Conservation (phyloP, 92 coral and sea anemone species). For the Porites divaricata region DNA sequence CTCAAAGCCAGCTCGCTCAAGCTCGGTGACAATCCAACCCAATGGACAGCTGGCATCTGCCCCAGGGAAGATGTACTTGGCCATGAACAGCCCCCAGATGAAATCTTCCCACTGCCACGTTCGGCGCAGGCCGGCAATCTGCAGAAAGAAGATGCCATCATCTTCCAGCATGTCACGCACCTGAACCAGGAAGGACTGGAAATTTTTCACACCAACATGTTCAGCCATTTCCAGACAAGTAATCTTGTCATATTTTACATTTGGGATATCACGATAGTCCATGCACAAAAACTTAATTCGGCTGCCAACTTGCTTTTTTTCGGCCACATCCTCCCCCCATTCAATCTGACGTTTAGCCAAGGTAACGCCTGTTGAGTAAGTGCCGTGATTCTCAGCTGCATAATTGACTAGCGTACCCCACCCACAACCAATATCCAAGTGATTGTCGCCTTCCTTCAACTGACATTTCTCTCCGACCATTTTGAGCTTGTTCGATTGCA, state of each 20-base stretch:
- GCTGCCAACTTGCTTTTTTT: conserved; percentile 56
- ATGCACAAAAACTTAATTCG: conserved; percentile 84
- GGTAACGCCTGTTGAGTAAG: conserved; percentile 89
- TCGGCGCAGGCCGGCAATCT: conserved; percentile 99
- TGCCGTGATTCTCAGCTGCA: conserved; percentile 88
- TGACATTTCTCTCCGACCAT: conserved; percentile 89
- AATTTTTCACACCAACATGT: conserved; percentile 94
- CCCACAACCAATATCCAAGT: conserved; percentile 98
- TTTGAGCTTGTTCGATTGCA: conserved; percentile 85
- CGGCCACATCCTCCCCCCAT: conserved; percentile 80
- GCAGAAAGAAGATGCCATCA: conserved; percentile 96
- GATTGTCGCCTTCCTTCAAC: conserved; percentile 84
- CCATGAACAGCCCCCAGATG: conserved; percentile 99
- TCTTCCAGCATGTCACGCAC: conserved; percentile 97
- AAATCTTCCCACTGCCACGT: conserved; percentile 99
- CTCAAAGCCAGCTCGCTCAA: conserved; percentile 97
- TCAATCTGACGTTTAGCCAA: conserved; percentile 88
- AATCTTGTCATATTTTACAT: conserved; percentile 79
- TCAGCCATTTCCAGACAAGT: conserved; percentile 99
- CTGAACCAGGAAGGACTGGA: conserved; percentile 91
- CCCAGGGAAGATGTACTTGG: conserved; percentile 97
- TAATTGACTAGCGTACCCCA: conserved; percentile 98
- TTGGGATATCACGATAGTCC: conserved; percentile 96
- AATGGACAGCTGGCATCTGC: conserved; percentile 99
- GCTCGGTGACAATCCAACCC: conserved; percentile 85